phyloP scores from a whole-genome alignment of 2,888 invertebrate genomes.

The Caenorhabditis sinica region DNA sequence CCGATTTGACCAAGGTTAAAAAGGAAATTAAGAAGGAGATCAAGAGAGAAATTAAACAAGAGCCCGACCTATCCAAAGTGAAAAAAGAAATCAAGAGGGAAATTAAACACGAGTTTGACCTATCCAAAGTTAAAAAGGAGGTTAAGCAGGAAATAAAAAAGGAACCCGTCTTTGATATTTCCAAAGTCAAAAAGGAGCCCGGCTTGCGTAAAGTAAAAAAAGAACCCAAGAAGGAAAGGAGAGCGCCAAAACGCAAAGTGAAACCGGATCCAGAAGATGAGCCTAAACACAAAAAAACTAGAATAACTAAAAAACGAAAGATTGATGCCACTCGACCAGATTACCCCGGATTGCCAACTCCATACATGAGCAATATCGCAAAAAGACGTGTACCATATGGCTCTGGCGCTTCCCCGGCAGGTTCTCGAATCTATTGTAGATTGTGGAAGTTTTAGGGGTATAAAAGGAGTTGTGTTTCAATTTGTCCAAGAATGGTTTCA shows the following conservation, averaged over 20 bases:
- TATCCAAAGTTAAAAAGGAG: not conserved
- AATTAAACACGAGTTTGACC: too few relatives aligned
- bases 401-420: not conserved
- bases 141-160: not conserved
- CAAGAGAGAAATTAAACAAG: too few relatives aligned
- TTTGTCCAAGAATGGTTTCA: not conserved
- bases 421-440: constrained; percentile 10
- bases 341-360: not conserved
- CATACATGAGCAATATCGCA: not conserved
- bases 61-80: too few relatives aligned
- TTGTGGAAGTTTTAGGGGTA: constrained; percentile 1
- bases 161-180: too few relatives aligned
- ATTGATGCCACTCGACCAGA: not conserved
- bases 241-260: not conserved
- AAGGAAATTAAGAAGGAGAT: not conserved
- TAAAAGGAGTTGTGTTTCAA: not conserved
- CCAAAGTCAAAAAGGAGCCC: not conserved
- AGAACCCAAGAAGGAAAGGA: not conserved
- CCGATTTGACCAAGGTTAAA: too few relatives aligned
- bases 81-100: too few relatives aligned
- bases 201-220: not conserved
- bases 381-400: not conserved
- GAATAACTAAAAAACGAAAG: not conserved
- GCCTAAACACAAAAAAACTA: not conserved
- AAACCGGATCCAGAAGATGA: not conserved